A percentile compares a stretch with the other conserved stretches of the same genome.
Evolutionary conservation across 2,888 invertebrate species (phyloP).

Genomic region (Byasa hedistus): DNA sequence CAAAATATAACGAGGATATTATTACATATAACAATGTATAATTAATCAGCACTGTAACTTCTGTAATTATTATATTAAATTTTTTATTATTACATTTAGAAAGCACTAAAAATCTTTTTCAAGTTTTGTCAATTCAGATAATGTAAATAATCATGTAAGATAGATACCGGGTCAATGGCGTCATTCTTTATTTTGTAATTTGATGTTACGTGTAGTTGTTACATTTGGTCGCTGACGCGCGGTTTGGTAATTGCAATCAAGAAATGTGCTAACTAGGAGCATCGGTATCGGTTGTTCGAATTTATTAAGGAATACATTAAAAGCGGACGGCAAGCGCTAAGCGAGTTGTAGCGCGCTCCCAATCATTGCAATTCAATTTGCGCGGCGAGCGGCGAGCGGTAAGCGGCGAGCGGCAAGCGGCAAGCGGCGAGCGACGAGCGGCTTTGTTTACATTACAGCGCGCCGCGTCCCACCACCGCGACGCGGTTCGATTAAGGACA

Average conservation of each 20-base stretch:
- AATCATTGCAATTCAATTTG: constrained; percentile 73
- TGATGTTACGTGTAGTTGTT: background rate
- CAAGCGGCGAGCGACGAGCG: constrained; percentile 30
- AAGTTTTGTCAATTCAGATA: too few species aligned
- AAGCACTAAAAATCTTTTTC: too few species aligned
- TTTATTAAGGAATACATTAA: constrained; percentile 21
- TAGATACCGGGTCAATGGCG: too few species aligned
- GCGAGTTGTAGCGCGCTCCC: constrained; percentile 42
- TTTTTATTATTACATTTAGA: too few species aligned
- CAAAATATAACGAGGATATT: background rate
- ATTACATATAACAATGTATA: background rate
- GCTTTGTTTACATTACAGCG: constrained; percentile 68
- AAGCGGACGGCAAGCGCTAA: constrained; percentile 32
- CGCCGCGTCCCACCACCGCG: constrained; percentile 46
- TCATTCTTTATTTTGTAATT: background rate
- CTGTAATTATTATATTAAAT: background rate
- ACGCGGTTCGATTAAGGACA: constrained; percentile 73
- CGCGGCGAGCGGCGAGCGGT: constrained; percentile 40
- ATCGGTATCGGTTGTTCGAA: constrained; percentile 12
- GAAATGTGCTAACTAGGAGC: constrained; percentile 1
- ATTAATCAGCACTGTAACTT: background rate
- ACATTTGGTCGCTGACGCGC: background rate
- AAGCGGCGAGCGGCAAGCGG: too few species aligned
- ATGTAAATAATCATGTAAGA: too few species aligned
- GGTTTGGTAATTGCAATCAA: background rate